Evolutionary conservation across 2,888 invertebrate species (phyloP), one percentile per base, ranked within the genome.

Genomic region (Tromatobia lineatoria): DNA sequence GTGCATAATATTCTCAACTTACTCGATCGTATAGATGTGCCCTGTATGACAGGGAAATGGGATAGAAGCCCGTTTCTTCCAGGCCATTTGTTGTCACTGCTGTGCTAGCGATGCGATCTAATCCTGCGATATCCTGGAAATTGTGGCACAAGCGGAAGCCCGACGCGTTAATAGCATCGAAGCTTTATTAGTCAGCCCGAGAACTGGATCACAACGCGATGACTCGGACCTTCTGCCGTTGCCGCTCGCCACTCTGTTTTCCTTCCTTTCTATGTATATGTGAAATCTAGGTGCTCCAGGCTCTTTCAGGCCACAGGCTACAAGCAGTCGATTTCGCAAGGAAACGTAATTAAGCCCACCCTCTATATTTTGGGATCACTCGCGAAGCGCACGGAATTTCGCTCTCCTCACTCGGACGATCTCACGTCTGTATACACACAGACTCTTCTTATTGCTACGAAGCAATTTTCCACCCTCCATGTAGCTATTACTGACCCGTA

Each of bases 291-390:
- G 15, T n/a, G 45, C 57, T 47, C 47, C 42, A 45, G 38, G 23
- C 34, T 75, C 38, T 75, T 47, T 59, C 47, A 23, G 29, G 59
- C 61, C 50, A 61, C 66, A 42, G 42, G 20, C 47, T 61, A 47
- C 77, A 70, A 61, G 80, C 85, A 81, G 87, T 85, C 86, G 88
- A 87, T 87, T 87, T 87, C 80, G 84, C 80, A 85, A 88, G 87
- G 80, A 87, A 89, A 87, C 85, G 87, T 85, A 89, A 89, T 89
- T 89, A 89, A 88, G 87, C 75, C 75, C 80, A 82, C 76, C 70
- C 86, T 81, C 64, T 82, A 87, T 86, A 85, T 86, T 84, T 83
- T 59, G 85, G 86, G 87, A 86, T 87, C 85, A 86, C 80, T 82
- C 83, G 67, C 82, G 82, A 82, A 76, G 69, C 71, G 50, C 81